These are phyloP conservation scores for Pedicia rivosa DNA, from an alignment of 2,888 invertebrate genomes.

Conservation along the genomic window DNA sequence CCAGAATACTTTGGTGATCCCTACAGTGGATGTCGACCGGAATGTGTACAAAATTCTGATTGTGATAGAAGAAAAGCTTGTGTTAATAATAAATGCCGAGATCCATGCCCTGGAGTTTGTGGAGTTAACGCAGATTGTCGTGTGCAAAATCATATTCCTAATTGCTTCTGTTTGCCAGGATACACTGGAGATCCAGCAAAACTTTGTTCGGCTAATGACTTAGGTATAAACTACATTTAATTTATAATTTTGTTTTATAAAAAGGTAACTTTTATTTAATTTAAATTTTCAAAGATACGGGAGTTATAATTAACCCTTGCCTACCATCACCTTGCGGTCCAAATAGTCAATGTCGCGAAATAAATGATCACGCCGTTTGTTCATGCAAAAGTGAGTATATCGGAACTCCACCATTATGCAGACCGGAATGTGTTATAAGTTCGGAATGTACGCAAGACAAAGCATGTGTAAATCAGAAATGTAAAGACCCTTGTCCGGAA, in stretches of 20 bases:
- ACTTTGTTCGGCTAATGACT: constrained; percentile 35
- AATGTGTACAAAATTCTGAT: constrained; percentile 63
- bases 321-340: constrained; percentile 50
- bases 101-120: constrained; percentile 64
- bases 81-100: constrained; percentile 58
- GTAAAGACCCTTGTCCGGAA: constrained; percentile 47
- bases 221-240: constrained; percentile 14
- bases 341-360: constrained; percentile 44
- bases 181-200: constrained; percentile 55
- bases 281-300: neutral
- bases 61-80: constrained; percentile 56
- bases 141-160: constrained; percentile 59
- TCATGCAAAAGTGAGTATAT: constrained; percentile 43
- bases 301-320: constrained; percentile 32
- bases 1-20: constrained; percentile 64
- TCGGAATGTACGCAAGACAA: constrained; percentile 48
- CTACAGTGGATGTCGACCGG: constrained; percentile 62
- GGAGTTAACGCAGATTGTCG: constrained; percentile 62
- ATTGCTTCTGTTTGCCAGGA: constrained; percentile 57
- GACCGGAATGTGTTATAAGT: constrained; percentile 48
- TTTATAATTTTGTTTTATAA: neutral
- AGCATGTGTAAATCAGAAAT: constrained; percentile 45
- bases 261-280: too few relatives aligned
- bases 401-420: constrained; percentile 46
- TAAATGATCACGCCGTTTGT: constrained; percentile 45